Evolutionary conservation across 1,140 invertebrate species (phyloP).

Genomic region (Camponotus floridanus): DNA sequence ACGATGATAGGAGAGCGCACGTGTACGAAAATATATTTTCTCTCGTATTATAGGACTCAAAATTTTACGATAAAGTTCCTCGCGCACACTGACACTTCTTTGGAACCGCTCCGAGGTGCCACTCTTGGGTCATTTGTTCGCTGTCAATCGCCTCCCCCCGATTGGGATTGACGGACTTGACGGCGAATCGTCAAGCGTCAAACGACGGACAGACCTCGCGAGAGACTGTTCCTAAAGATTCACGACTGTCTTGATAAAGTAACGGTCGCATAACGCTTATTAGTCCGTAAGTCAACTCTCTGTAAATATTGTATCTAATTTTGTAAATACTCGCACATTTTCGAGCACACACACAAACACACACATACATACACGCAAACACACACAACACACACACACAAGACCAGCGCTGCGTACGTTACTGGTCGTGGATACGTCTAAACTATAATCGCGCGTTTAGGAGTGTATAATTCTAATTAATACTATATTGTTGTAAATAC

Average conservation of each 20-base stretch:
- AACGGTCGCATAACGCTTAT: constrained; percentile 85
- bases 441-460: constrained; percentile 56
- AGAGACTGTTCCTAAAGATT: constrained; percentile 85
- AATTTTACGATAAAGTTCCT: constrained; percentile 41
- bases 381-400: no score
- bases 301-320: constrained; percentile 85
- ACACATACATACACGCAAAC: no score
- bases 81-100: constrained; percentile 64
- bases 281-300: constrained; percentile 83
- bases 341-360: constrained; percentile 56
- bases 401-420: constrained; percentile 52
- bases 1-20: constrained; percentile 12
- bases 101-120: constrained; percentile 44
- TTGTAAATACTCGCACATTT: constrained; percentile 82
- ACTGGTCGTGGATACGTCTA: constrained; percentile 55
- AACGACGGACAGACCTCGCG: constrained; percentile 71
- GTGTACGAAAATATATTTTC: constrained; percentile 24
- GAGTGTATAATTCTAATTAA: constrained; percentile 66
- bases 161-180: constrained; percentile 7
- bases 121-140: constrained; percentile 71
- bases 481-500: constrained; percentile 77
- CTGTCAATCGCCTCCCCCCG: constrained; percentile 58
- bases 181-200: constrained; percentile 66
- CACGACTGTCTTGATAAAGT: constrained; percentile 77
- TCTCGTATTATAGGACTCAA: constrained; percentile 23